These are phyloP conservation scores for Scomber colias DNA, from an alignment of 2,113 vertebrate species.

Conservation along the genomic window DNA sequence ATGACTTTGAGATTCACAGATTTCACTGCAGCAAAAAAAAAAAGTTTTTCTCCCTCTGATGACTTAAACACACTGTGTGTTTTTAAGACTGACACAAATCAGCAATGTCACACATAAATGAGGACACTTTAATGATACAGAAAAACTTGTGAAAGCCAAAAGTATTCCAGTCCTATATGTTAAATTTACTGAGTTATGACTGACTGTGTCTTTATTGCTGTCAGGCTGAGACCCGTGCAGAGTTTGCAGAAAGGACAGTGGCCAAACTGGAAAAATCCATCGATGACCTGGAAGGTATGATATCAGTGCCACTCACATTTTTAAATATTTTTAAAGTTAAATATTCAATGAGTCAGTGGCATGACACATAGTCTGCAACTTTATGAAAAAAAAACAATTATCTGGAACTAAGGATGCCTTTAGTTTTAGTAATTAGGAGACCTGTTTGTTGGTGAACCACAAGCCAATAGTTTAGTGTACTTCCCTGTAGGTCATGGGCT, in stretches of 20 bases:
- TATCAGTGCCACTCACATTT: slow-evolving; percentile 1
- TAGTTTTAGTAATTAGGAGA: slow-evolving; percentile 6
- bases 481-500: slow-evolving; percentile 14
- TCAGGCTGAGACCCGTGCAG: slow-evolving; percentile 97
- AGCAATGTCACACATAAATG: neutral
- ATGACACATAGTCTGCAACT: too few relatives aligned
- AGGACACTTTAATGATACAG: neutral
- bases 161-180: neutral
- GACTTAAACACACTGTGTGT: neutral
- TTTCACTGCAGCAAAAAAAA: neutral
- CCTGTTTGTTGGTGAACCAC: slow-evolving; percentile 14
- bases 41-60: neutral
- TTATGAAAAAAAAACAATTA: neutral
- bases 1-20: neutral
- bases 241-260: slow-evolving; percentile 97
- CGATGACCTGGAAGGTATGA: slow-evolving; percentile 98
- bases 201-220: slow-evolving; percentile 43
- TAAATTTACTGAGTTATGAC: slow-evolving; percentile 11
- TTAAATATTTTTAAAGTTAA: neutral
- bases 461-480: neutral
- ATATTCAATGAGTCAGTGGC: neutral
- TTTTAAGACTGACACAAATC: neutral
- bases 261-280: slow-evolving; percentile 99
- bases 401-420: neutral
- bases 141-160: neutral